These are phyloP conservation scores for Panurus biarmicus DNA, from an alignment of 2,113 vertebrate species.

Conservation along the genomic window DNA sequence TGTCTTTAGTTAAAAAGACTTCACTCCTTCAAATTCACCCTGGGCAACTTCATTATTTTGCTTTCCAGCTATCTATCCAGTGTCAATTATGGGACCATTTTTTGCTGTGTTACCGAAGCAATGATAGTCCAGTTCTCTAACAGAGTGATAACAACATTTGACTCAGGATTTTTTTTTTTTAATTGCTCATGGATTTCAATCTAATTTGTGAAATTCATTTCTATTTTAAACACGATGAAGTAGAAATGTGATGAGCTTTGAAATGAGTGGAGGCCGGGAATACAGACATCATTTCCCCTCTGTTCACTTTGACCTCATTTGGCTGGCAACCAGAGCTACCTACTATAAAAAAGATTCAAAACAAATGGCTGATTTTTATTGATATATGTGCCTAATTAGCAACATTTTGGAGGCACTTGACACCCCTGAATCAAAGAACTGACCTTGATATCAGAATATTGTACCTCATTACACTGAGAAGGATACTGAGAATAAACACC, in stretches of 20 bases:
- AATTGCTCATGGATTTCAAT: not conserved
- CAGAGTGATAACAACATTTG: not conserved
- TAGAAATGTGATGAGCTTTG: not conserved
- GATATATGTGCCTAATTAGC: not conserved
- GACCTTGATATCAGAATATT: not conserved
- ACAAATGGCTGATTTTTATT: not conserved
- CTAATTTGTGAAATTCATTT: not conserved
- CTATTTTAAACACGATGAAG: not conserved
- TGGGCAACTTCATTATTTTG: constrained; percentile 46
- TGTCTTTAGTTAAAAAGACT: constrained; percentile 48
- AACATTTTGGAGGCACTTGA: not conserved
- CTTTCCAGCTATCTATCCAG: not conserved
- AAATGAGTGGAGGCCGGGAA: not conserved
- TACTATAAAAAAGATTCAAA: not conserved
- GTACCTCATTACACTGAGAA: not conserved
- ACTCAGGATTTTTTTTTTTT: not conserved
- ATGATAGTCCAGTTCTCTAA: not conserved
- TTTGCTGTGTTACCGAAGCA: not conserved
- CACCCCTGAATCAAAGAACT: not conserved
- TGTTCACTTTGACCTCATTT: not conserved
- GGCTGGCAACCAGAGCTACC: not conserved
- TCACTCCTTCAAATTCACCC: constrained; percentile 18
- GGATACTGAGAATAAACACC: not conserved
- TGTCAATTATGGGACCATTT: constrained; percentile 12
- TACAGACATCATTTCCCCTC: not conserved